These are phyloP conservation scores for Oligia fasciuncula DNA, from an alignment of 2,888 invertebrate genomes.

Conservation along the genomic window DNA sequence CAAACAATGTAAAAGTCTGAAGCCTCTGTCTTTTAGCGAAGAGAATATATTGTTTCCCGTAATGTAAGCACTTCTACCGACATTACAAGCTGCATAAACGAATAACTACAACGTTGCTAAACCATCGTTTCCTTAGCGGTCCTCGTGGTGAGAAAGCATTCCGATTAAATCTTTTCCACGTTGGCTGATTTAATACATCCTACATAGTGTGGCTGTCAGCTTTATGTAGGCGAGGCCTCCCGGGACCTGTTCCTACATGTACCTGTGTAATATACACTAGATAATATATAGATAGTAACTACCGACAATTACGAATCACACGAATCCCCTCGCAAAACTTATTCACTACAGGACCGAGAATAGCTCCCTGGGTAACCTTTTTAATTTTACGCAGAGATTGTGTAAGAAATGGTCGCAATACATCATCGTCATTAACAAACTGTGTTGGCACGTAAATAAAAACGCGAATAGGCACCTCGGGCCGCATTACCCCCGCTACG, in stretches of 20 bases:
- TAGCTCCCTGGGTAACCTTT: conserved; percentile 54
- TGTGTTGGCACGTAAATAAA: conserved; percentile 63
- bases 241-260: conserved; percentile 48
- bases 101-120: conserved; percentile 31
- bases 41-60: conserved; percentile 11
- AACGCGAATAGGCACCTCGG: conserved; percentile 65
- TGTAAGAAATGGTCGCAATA: conserved; percentile 55
- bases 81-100: conserved; percentile 43
- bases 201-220: conserved; percentile 52
- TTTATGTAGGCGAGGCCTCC: conserved; percentile 46
- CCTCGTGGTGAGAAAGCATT: conserved; percentile 46
- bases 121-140: conserved; percentile 40
- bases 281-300: conserved; percentile 16
- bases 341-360: conserved; percentile 44
- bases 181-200: conserved; percentile 64
- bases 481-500: conserved; percentile 63
- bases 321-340: conserved; percentile 35
- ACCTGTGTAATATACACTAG: conserved; percentile 34
- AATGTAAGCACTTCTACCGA: conserved; percentile 34
- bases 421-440: conserved; percentile 66
- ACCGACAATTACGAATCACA: conserved; percentile 36
- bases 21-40: conserved; percentile 4
- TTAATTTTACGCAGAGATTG: conserved; percentile 62
- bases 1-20: not conserved
- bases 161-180: conserved; percentile 62